A percentile compares a stretch with the other conserved stretches of the same genome.
Conservation (phyloP, 2,113 vertebrate species). For the Hippocampus abdominalis region DNA sequence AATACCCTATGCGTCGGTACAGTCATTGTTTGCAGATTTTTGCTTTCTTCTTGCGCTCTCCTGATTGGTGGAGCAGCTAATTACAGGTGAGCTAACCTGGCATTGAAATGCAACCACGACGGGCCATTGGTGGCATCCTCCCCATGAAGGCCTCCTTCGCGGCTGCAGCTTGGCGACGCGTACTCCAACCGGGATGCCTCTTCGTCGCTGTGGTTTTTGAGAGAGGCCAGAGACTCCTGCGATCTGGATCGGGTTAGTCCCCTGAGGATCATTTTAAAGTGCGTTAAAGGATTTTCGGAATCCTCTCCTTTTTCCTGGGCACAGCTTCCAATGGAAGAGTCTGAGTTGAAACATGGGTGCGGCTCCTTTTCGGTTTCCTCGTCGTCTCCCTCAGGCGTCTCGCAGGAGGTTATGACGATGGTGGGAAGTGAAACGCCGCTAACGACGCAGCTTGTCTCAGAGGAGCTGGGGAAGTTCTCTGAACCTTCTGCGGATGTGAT, state of each 20-base stretch:
- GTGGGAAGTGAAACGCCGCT: slow-evolving; percentile 17
- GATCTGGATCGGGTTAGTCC: slow-evolving; percentile 46
- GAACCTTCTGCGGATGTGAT: slow-evolving; percentile 16
- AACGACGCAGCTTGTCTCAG: slow-evolving; percentile 7
- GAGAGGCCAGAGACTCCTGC: slow-evolving; percentile 51
- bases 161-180: slow-evolving; percentile 3
- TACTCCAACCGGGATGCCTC: not conserved
- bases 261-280: slow-evolving; percentile 51
- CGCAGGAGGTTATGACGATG: slow-evolving; percentile 44
- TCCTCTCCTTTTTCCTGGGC: slow-evolving; percentile 42
- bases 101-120: slow-evolving; percentile 7
- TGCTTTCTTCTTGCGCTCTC: not conserved
- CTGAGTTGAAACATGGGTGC: not conserved
- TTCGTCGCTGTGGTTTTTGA: slow-evolving; percentile 25
- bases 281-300: slow-evolving; percentile 45
- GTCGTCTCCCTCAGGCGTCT: slow-evolving; percentile 12
- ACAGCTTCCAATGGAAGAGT: slow-evolving; percentile 10
- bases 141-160: slow-evolving; percentile 8
- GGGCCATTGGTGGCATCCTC: slow-evolving; percentile 26
- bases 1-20: too few relatives aligned
- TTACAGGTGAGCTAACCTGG: slow-evolving; percentile 1
- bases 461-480: slow-evolving; percentile 18
- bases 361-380: slow-evolving; percentile 6
- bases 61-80: not conserved
- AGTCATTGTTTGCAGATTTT: not conserved